Base-by-base conservation (phyloP, 2,797 vertebrate species). In the Muscicapa comitata region DNA sequence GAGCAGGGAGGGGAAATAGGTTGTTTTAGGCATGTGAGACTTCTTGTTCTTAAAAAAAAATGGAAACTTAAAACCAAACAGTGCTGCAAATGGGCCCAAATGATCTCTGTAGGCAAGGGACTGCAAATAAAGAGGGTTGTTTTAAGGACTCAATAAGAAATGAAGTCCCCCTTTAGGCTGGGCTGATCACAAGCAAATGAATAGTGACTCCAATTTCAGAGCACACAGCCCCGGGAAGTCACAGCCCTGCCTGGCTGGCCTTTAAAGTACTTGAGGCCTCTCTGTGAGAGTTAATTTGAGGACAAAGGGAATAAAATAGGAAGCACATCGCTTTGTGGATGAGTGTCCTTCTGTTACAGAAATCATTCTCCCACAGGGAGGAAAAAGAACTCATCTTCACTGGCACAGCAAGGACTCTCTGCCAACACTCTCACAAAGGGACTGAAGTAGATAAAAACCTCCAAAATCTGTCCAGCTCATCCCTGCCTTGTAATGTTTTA, bases 21-120 rank as follows among this genome's bases (percentile, higher is more conserved):
- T 38, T 40, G 40, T 43, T 88, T 91, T 31, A 83, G 48, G 53
- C 37, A 77, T 24, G 43, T 29, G 70, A 86, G 55, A 57, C 55
- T n/a, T 90, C 89, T 82, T 86, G 82, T 31, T 77, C 85, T 88
- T 68, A 43, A 88, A 71, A 96, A 35, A 94, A 76, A 93, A 80
- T 7, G 61, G 77, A 84, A 90, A 91, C 47, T 66, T 72, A 62
- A 96, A 90, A 48, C 70, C 59, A 68, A 61, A 68, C 48, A 80
- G 40, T 20, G 55, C 71, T 74, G 61, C 82, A 47, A 17, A 58
- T n/a, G 48, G 40, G 71, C 54, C 54, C 62, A 75, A 59, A 79
- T 40, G 62, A 76, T 90, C 67, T 93, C 83, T 93, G 59, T 70
- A 87, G 76, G 74, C 67, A 50, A 57, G 58, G 71, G 66, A 70